Percentiles rank a stretch among this genome's conserved stretches.
Evolutionary conservation across 2,113 vertebrate species (phyloP).

Genomic region (Saguinus imperator): DNA sequence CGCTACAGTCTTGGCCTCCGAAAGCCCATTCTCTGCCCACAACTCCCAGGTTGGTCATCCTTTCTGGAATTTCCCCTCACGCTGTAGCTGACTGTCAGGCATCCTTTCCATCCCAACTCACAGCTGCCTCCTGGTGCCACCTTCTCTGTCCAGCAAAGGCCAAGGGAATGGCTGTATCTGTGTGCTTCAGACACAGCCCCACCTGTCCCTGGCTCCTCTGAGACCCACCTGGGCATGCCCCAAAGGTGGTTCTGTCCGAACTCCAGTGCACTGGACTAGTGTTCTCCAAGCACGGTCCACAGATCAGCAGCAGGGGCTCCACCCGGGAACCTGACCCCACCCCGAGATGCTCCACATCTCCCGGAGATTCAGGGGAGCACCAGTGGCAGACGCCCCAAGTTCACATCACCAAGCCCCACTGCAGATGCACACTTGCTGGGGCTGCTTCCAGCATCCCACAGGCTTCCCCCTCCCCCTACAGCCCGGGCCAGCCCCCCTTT

Average conservation of each 20-base stretch:
- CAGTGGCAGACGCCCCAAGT: fast-evolving
- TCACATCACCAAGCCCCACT: background rate
- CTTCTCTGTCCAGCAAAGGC: background rate
- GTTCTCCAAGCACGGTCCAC: fast-evolving
- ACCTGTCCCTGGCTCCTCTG: background rate
- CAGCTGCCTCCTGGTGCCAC: background rate
- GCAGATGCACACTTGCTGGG: fast-evolving
- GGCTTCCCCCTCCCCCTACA: background rate
- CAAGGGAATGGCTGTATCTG: fast-evolving
- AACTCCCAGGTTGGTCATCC: fast-evolving
- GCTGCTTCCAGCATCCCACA: background rate
- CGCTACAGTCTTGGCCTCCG: background rate
- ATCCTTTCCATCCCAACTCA: background rate
- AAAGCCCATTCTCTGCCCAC: background rate
- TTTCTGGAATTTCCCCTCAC: background rate
- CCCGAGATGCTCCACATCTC: background rate
- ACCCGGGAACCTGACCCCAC: background rate
- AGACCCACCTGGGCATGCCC: background rate
- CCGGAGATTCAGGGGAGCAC: fast-evolving
- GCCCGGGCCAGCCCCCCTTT: background rate
- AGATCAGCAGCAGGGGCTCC: background rate
- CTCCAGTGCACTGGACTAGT: fast-evolving
- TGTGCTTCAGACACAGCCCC: background rate
- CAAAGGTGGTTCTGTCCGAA: background rate
- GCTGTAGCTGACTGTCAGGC: fast-evolving